Evolutionary conservation across 2,113 vertebrate species (phyloP), one percentile per base, ranked within the genome.

Genomic region (Sceloporus tristichus): DNA sequence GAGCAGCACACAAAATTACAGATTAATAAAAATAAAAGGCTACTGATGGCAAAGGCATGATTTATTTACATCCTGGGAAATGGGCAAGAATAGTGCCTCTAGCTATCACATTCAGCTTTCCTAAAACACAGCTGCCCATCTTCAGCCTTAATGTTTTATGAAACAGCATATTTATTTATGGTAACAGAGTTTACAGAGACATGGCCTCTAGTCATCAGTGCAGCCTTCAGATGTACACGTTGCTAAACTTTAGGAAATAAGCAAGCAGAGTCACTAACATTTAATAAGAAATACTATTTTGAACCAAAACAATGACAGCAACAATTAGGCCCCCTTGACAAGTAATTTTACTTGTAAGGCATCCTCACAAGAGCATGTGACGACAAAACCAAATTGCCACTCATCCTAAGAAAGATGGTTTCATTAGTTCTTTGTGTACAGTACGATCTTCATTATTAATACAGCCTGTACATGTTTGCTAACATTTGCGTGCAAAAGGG

Each of bases 111-210:
- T 56, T 53, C 48, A 8, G 29, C 23, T 80, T 66, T 59, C 25
- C 34, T 56, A 70, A 86, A 86, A 70, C 11, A 25, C 53, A 38
- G 14, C 59, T 59, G n/a, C 23, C 11, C 70, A 48, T 53, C 62
- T 54, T 27, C 48, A 73, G 23, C 54, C 10, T 42, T 59, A 56
- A 87, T 59, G 6, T 56, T 87, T 80, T 73, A 73, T 40, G 48
- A 80, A 80, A 19, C 34, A 38, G 42, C 42, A 9, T 73, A 77
- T 56, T 87, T 87, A 73, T 13, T 84, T 84, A 34, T 84, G 79
- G n/a, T 10, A 34, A 25, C 48, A 53, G 8, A 25, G 8, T 5
- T 87, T 87, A 23, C 71, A 53, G 40, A 80, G 4, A 6, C 68
- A 42, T 80, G 54, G 42, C 40, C 21, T 79, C 62, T 7, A 38